These are phyloP conservation scores for Alouatta palliata DNA, from an alignment of 2,113 vertebrate genomes.

Conservation along the genomic window DNA sequence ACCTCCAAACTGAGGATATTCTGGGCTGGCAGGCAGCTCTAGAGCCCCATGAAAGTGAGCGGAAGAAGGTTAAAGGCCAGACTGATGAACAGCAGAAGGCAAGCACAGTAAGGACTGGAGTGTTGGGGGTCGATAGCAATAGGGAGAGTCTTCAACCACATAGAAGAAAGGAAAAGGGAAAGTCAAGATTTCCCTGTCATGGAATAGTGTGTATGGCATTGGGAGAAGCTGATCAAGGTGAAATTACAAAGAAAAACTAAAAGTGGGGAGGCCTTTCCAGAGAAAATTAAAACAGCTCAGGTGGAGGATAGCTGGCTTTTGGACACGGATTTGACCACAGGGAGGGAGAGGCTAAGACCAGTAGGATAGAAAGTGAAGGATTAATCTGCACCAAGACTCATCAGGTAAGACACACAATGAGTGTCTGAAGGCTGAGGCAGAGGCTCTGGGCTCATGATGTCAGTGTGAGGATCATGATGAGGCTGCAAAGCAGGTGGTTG, in stretches of 20 bases:
- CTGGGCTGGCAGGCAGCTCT: neutral
- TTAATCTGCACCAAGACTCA: neutral
- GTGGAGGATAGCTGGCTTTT: neutral
- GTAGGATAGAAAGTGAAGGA: neutral
- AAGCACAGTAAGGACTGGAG: neutral
- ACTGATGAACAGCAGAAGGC: neutral
- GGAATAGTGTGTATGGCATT: neutral
- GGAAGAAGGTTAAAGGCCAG: neutral
- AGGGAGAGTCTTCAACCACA: neutral
- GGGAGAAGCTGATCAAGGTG: neutral
- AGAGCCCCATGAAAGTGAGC: neutral
- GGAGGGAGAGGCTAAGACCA: neutral
- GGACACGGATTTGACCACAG: neutral
- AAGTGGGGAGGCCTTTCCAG: neutral
- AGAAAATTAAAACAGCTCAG: neutral
- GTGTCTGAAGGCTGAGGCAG: neutral
- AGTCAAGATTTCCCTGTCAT: neutral
- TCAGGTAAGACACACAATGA: neutral
- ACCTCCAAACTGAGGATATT: neutral
- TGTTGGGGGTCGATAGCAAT: neutral
- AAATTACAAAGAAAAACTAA: neutral
- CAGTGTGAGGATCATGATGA: fast-evolving
- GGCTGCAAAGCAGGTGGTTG: neutral
- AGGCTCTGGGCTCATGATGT: neutral
- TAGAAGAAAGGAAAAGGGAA: neutral